Evolutionary conservation across 2,888 invertebrate genomes (phyloP).

Genomic region (Dichetophora obliterata): DNA sequence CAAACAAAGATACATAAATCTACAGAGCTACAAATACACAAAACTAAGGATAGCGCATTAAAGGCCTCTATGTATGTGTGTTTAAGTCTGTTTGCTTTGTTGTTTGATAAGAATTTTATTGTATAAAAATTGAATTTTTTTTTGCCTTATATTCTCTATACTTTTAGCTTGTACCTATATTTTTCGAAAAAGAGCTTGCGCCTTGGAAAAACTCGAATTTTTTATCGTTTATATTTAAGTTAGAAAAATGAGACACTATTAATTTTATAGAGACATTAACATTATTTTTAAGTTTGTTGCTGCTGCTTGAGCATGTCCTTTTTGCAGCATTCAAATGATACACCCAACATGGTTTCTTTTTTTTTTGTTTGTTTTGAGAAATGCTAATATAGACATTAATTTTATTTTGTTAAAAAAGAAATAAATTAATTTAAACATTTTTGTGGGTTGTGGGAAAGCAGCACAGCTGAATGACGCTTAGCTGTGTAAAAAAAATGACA

Average conservation of each 20-base stretch:
- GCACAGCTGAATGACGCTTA: constrained; percentile 2
- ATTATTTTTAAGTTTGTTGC: constrained; percentile 47
- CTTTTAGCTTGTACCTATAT: not conserved
- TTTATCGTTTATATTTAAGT: constrained; percentile 58
- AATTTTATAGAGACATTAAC: constrained; percentile 66
- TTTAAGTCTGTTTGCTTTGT: constrained; percentile 14
- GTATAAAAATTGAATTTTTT: not conserved
- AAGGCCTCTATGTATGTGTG: not conserved
- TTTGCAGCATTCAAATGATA: not conserved
- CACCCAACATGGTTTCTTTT: constrained; percentile 8
- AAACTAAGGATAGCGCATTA: constrained; percentile 6
- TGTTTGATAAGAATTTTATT: constrained; percentile 30
- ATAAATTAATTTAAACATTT: constrained; percentile 26
- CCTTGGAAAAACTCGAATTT: constrained; percentile 38
- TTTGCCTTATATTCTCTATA: not conserved
- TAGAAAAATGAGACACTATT: constrained; percentile 66
- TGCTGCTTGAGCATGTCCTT: not conserved
- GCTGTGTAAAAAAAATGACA: constrained; percentile 58
- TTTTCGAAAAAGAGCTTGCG: not conserved
- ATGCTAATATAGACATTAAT: constrained; percentile 57
- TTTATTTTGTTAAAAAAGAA: constrained; percentile 50
- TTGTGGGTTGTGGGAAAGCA: not conserved
- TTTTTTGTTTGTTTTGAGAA: constrained; percentile 47
- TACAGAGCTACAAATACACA: not conserved
- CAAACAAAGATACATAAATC: constrained; percentile 6